These are phyloP conservation scores for Apodemia duryi DNA, from an alignment of 2,888 invertebrate species.

Conservation along the genomic window DNA sequence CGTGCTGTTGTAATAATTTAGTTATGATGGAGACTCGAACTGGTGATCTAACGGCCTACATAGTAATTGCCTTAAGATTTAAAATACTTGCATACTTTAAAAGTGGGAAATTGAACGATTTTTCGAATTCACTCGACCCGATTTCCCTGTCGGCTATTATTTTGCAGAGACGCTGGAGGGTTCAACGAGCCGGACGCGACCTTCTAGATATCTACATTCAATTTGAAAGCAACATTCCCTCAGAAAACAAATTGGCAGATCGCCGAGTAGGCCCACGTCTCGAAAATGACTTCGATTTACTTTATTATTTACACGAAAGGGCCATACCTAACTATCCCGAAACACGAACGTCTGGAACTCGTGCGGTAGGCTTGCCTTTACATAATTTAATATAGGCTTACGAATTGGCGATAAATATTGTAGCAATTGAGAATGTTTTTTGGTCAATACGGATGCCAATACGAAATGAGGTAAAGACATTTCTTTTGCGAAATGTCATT, in stretches of 20 bases:
- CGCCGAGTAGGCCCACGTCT: constrained; percentile 1
- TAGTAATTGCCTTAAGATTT: too few relatives aligned
- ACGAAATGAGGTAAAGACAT: neutral
- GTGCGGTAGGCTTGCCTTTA: neutral
- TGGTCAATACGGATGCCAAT: neutral
- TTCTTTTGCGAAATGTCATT: too few relatives aligned
- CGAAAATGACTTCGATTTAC: neutral
- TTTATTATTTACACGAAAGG: constrained; percentile 3
- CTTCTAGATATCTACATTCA: constrained; percentile 2
- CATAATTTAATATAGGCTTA: constrained; percentile 3
- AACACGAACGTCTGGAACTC: neutral
- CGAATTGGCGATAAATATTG: constrained; percentile 1
- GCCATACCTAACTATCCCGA: neutral
- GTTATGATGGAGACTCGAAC: too few relatives aligned
- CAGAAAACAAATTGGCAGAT: constrained; percentile 3
- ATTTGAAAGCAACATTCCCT: neutral
- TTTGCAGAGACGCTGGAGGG: neutral
- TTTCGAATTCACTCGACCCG: neutral
- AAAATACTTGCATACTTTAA: too few relatives aligned
- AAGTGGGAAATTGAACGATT: neutral
- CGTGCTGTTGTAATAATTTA: too few relatives aligned
- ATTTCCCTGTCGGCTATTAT: neutral
- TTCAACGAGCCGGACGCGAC: neutral
- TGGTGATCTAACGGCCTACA: too few relatives aligned
- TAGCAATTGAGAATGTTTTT: neutral